A percentile compares a stretch with the other conserved stretches of the same genome.
phyloP scores from a whole-genome alignment of 1,140 invertebrate genomes.

The Eurosta solidaginis region DNA sequence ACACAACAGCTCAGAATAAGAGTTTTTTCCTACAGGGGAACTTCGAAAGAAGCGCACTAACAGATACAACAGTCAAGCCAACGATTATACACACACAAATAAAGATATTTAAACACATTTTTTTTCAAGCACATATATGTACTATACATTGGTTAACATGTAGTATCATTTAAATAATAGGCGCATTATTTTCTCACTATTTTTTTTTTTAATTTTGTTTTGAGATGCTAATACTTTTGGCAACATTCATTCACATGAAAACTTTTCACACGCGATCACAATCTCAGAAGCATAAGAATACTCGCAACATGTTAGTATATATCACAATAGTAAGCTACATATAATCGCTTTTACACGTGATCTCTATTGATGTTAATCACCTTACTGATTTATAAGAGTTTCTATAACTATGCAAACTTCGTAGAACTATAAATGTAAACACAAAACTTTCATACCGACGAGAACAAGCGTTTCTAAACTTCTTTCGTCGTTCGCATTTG shows the following conservation, averaged over 20 bases:
- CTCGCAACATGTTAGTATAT: too few species aligned
- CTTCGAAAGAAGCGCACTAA: not conserved
- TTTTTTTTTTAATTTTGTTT: not conserved
- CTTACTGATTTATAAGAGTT: not conserved
- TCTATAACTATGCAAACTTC: not conserved
- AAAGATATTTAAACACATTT: not conserved
- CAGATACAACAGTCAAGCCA: not conserved
- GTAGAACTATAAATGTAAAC: too few species aligned
- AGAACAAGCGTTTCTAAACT: not conserved
- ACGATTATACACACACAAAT: not conserved
- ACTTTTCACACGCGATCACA: not conserved
- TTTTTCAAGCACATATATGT: not conserved
- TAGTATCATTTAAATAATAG: not conserved
- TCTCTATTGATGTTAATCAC: not conserved
- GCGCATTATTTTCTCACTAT: not conserved
- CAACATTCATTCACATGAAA: not conserved
- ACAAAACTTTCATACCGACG: not conserved
- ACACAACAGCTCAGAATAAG: too few species aligned
- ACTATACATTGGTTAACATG: not conserved
- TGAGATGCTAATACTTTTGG: too few species aligned
- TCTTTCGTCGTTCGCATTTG: not conserved
- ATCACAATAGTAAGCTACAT: not conserved
- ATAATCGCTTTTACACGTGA: not conserved
- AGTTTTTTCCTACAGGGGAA: too few species aligned
- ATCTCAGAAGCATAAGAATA: not conserved